Evolutionary conservation across 2,113 vertebrate species (phyloP).

Genomic region (Lutjanus erythropterus): DNA sequence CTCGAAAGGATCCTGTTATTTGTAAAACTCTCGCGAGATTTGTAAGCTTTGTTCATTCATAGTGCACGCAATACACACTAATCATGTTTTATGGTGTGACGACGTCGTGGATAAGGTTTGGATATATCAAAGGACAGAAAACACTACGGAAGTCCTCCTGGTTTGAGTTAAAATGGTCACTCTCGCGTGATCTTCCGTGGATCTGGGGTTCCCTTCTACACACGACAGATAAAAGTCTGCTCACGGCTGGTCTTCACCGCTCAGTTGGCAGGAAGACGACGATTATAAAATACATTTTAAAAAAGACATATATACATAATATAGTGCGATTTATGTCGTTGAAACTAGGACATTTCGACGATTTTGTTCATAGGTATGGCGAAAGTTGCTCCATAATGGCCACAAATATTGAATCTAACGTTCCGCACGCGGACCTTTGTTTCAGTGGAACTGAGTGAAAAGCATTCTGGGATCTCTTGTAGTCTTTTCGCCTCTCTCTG

Average conservation of each 20-base stretch:
- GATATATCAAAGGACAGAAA: too few species aligned
- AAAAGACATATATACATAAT: neutral
- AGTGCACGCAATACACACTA: too few species aligned
- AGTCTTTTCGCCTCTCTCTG: conserved; percentile 27
- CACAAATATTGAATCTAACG: neutral
- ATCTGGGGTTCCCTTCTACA: too few species aligned
- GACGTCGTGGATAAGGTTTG: too few species aligned
- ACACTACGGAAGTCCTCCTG: too few species aligned
- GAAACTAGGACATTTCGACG: accelerated
- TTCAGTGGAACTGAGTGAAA: neutral
- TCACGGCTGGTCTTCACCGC: accelerated
- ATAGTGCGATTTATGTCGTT: accelerated
- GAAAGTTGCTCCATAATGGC: neutral
- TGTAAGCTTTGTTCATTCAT: too few species aligned
- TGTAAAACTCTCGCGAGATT: too few species aligned
- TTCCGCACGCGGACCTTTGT: neutral
- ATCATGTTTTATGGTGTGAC: too few species aligned
- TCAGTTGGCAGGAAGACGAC: neutral
- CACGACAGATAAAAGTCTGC: too few species aligned
- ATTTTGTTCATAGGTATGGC: accelerated
- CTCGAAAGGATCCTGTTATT: too few species aligned
- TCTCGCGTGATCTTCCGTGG: too few species aligned
- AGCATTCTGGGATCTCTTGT: conserved; percentile 65
- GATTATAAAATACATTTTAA: accelerated
- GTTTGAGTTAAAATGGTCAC: too few species aligned